Evolutionary conservation across 2,797 vertebrate genomes (phyloP).

Genomic region (Nyctibius grandis): DNA sequence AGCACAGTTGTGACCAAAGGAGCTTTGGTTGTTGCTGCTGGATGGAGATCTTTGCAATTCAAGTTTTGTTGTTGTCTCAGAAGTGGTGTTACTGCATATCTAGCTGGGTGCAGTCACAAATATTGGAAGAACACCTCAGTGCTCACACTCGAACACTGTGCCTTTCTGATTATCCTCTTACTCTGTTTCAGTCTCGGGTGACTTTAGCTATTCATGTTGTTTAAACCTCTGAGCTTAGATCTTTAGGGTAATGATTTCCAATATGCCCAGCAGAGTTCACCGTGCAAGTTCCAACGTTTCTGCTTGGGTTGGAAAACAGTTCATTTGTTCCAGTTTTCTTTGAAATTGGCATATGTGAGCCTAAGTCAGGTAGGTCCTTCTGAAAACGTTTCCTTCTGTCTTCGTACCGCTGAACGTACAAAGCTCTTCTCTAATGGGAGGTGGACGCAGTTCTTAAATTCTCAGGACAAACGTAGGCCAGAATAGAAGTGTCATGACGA

Average conservation of each 20-base stretch:
- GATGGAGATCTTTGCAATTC: fast-evolving
- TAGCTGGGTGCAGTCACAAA: neutral
- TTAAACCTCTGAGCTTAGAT: neutral
- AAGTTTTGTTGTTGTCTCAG: neutral
- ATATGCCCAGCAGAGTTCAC: neutral
- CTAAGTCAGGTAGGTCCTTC: neutral
- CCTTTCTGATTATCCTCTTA: neutral
- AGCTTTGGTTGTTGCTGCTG: neutral
- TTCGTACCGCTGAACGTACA: fast-evolving
- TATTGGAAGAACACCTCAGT: fast-evolving
- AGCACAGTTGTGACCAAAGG: fast-evolving
- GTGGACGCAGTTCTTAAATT: neutral
- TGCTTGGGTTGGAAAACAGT: neutral
- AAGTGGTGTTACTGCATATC: neutral
- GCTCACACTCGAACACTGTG: neutral
- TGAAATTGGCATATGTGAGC: neutral
- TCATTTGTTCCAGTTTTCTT: neutral
- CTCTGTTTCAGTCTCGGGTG: neutral
- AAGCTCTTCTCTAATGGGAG: no score
- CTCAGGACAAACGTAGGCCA: neutral
- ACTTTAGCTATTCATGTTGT: fast-evolving
- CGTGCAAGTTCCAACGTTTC: neutral
- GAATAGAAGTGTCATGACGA: neutral
- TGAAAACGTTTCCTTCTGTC: neutral
- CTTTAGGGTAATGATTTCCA: neutral